Conservation (phyloP, 2,888 invertebrate genomes). For the Pseudolycoriella hygida region DNA sequence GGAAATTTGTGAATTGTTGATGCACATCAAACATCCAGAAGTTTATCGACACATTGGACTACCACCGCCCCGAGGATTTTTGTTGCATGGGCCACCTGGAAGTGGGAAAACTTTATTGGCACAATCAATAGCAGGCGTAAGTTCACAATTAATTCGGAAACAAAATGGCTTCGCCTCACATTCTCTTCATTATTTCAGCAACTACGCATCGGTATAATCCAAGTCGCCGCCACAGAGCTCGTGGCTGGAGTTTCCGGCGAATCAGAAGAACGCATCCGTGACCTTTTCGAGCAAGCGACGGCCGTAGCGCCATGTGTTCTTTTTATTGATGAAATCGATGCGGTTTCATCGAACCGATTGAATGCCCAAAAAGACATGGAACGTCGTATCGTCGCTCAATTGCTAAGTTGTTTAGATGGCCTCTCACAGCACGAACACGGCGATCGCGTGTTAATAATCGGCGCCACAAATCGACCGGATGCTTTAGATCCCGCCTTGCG, state of each 20-base stretch:
- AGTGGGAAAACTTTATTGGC: conserved; percentile 79
- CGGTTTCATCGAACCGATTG: conserved; percentile 80
- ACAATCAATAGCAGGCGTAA: conserved; percentile 63
- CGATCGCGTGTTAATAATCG: conserved; percentile 52
- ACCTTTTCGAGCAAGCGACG: conserved; percentile 72
- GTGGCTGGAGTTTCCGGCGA: conserved; percentile 92
- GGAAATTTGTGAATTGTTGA: conserved; percentile 53
- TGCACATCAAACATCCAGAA: conserved; percentile 81
- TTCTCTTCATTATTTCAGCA: too few relatives aligned
- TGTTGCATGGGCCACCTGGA: conserved; percentile 92
- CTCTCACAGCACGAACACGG: conserved; percentile 25
- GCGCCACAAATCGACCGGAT: conserved; percentile 91
- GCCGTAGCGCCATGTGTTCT: conserved; percentile 62
- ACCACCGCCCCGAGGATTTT: conserved; percentile 73
- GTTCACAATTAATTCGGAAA: conserved; percentile 16
- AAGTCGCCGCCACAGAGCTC: conserved; percentile 80
- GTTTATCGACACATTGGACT: conserved; percentile 72
- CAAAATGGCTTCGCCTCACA: neutral
- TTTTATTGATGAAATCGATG: conserved; percentile 94
- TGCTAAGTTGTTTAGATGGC: conserved; percentile 74
- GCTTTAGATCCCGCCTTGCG: conserved; percentile 81
- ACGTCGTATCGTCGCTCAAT: conserved; percentile 81
- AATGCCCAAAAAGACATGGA: conserved; percentile 93
- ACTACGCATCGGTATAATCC: conserved; percentile 64
- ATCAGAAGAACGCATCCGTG: conserved; percentile 82